Base-by-base conservation (phyloP, 2,113 vertebrate genomes). In the Corydoras sp. region DNA sequence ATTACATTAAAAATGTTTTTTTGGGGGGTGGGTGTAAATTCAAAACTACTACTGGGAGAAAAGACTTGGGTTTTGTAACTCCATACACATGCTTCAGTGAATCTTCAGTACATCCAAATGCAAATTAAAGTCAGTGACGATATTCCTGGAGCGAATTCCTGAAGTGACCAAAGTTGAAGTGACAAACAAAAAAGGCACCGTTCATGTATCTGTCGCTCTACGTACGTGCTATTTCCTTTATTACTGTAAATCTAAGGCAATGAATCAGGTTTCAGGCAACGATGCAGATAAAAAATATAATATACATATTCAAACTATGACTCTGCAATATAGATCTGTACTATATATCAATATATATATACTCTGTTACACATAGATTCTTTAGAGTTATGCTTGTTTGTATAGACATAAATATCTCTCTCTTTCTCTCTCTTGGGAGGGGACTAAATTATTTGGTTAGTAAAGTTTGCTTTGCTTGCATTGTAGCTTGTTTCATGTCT, bases 241-340 rank as follows among this genome's bases (percentile, higher is more conserved):
- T 87, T 85, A 86, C 83, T 79, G 80, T 85, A 79, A 87, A 73
- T 90, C 86, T 91, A 91, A 91, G 90, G 90, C 90, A 90, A 89
- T 83, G 81, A 74, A 84, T 80, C 79, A 83, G 86, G 82, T 78
- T 84, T 86, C 87, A 89, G 88, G 88, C 88, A 89, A 86, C 88
- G 62, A 81, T 70, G 64, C 81, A 81, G 65, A 72, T 81, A 82
- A 89, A 86, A 89, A 88, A 89, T 89, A 90, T 86, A 89, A 87
- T 78, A 83, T 83, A 80, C 70, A 71, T 82, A 85, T 80, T 80
- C 83, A 87, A 87, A 85, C 83, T 89, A 85, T 82, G 74, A 80
- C 56, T 82, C 75, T 79, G 56, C 62, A 79, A 80, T 82, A 79
- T 81, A 86, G 81, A 87, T 85, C 79, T 86, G 18, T 24, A 24